Base-by-base conservation (phyloP, 1,140 invertebrate genomes). In the Trichoplusia ni region DNA sequence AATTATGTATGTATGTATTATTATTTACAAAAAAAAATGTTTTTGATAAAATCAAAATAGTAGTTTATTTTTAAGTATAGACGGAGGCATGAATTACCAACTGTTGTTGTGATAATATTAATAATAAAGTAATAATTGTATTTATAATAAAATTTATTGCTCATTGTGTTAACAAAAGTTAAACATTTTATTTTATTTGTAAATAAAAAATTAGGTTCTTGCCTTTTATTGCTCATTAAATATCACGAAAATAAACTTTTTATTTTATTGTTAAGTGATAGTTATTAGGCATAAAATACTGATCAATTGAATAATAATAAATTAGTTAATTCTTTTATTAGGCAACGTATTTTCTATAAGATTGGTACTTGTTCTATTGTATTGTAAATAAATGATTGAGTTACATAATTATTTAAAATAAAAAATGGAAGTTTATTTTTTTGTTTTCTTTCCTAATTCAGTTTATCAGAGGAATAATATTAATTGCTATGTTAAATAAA, bases 311-410 rank as follows among this genome's bases (percentile, higher is more conserved):
- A 40, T 33, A 38, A 38, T 38, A 13, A 35, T 53, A 33, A 31
- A 5, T 8, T 29, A 29, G 8, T 8, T 8, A 8, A 29, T 29
- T 4, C 8, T 29, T 29, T 51, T 33, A 11, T 53, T 21, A 13
- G 47, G 11, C 14, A 37, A 53, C 19, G 31, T 53, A 35, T 53
- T 27, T 23, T 51, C 29, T 51, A 5, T 53, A 53, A 8, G 31
- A 21, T 53, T 35, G 47, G 47, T 53, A 53, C 31, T 53, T 53
- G 47, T 27, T 53, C 31, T 53, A 53, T n/a, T 35, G 47, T 35
- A 35, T 53, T 53, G 47, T 53, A 44, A 31, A 60, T 29, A 68
- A n/a, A n/a, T 47, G 16, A 9, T 21, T n/a, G 16, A 42, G 9
- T 0, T 19, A 25, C 7, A n/a, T 13, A 40, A 49, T 18, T 16